Conservation (phyloP, 2,888 invertebrate genomes). For the Cepaea hortensis region DNA sequence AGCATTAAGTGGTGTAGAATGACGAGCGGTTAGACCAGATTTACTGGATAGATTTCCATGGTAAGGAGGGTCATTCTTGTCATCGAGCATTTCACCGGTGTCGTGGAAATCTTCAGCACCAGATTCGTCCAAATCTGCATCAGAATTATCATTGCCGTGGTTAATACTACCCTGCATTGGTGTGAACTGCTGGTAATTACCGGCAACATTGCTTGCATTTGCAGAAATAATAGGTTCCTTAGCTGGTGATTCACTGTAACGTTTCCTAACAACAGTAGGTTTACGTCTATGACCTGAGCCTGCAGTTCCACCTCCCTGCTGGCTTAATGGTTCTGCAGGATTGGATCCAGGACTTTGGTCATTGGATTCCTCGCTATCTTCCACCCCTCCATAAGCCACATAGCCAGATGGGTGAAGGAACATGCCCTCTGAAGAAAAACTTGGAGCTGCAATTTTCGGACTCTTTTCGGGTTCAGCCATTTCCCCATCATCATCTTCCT, state of each 20-base stretch:
- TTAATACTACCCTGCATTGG: neutral
- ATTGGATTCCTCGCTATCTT: conserved; percentile 39
- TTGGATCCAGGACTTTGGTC: conserved; percentile 17
- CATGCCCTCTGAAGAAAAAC: conserved; percentile 49
- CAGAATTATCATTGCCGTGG: neutral
- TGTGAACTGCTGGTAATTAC: conserved; percentile 33
- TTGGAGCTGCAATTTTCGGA: conserved; percentile 38
- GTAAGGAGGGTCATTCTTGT: conserved; percentile 46
- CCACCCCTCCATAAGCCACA: conserved; percentile 46
- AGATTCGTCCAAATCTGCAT: conserved; percentile 6
- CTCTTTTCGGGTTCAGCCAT: conserved; percentile 5
- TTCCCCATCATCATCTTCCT: conserved; percentile 12
- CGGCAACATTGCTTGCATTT: neutral
- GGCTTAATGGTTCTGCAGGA: conserved; percentile 10
- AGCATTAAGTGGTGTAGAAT: conserved; percentile 4
- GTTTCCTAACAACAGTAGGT: conserved; percentile 49
- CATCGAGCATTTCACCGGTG: conserved; percentile 40
- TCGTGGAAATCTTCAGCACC: conserved; percentile 29
- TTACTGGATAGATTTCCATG: conserved; percentile 16
- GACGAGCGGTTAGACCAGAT: neutral
- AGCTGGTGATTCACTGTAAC: conserved; percentile 43
- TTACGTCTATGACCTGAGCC: conserved; percentile 49
- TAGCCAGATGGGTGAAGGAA: conserved; percentile 50
- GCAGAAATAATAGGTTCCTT: neutral
- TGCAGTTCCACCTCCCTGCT: conserved; percentile 10